Conservation (phyloP, 2,113 vertebrate genomes). For the Oryzias woworae region DNA sequence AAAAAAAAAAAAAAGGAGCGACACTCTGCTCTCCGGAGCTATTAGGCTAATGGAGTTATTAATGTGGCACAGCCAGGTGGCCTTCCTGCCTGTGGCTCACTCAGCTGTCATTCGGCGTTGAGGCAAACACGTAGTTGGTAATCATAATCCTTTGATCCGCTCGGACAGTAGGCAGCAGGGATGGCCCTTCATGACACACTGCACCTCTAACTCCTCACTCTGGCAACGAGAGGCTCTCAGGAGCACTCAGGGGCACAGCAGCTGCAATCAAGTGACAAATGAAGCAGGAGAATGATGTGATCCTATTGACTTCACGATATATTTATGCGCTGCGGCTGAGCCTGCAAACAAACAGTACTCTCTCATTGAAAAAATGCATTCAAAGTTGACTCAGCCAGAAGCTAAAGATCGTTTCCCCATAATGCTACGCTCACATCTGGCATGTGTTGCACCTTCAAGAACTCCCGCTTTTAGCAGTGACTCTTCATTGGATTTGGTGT, state of each 20-base stretch:
- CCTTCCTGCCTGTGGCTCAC: slow-evolving; percentile 5
- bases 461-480: no score
- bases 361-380: slow-evolving; percentile 19
- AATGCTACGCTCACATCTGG: no score
- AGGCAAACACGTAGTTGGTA: slow-evolving; percentile 8
- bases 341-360: slow-evolving; percentile 38
- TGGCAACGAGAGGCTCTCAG: slow-evolving; percentile 22
- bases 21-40: not conserved
- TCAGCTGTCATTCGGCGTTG: slow-evolving; percentile 12
- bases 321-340: slow-evolving; percentile 23
- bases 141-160: slow-evolving; percentile 32
- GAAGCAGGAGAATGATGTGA: slow-evolving; percentile 25
- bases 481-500: no score
- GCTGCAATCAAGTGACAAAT: not conserved
- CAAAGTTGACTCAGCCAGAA: slow-evolving; percentile 1
- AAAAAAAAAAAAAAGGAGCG: not conserved
- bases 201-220: slow-evolving; percentile 3
- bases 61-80: slow-evolving; percentile 1
- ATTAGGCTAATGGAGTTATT: slow-evolving; percentile 1
- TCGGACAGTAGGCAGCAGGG: slow-evolving; percentile 6
- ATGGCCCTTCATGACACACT: slow-evolving; percentile 5
- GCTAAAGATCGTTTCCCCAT: no score
- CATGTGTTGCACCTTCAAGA: no score
- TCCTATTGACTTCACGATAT: slow-evolving; percentile 20
- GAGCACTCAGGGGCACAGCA: slow-evolving; percentile 13